phyloP scores from a whole-genome alignment of 2,113 vertebrate species.

The Climacteris rufus region DNA sequence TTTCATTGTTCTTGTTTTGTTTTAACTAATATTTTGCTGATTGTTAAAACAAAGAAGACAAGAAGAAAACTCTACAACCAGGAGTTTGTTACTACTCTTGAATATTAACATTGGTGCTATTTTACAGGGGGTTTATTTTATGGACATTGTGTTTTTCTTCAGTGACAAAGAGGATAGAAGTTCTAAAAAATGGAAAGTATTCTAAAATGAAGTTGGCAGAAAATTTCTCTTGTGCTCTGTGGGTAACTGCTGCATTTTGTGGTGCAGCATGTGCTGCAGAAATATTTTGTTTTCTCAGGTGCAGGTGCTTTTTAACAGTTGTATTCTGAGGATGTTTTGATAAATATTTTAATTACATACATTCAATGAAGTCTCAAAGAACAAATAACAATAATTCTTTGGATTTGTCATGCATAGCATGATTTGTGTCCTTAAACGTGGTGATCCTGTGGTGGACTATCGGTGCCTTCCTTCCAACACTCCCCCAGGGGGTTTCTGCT shows the following conservation, averaged over 20 bases:
- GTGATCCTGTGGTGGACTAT: background rate
- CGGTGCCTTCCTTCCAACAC: background rate
- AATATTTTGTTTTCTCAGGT: background rate
- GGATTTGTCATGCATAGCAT: background rate
- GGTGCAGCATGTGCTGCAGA: fast-evolving
- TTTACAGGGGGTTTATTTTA: background rate
- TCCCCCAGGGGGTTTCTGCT: background rate
- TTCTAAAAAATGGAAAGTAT: background rate
- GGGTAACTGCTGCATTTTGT: background rate
- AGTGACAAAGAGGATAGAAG: background rate
- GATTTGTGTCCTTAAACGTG: background rate
- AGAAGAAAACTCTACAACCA: background rate
- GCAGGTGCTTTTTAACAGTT: background rate
- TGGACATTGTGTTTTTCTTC: fast-evolving
- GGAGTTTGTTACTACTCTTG: background rate
- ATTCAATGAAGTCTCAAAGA: background rate
- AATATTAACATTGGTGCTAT: background rate
- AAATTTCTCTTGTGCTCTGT: background rate
- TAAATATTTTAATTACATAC: background rate
- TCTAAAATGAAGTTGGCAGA: background rate
- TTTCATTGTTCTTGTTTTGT: background rate
- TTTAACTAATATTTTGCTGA: background rate
- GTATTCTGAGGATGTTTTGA: background rate
- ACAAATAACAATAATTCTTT: background rate
- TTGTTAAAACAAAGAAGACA: background rate